Conservation (phyloP, 2,888 invertebrate species). For the Pachycephus smyrnensis region DNA sequence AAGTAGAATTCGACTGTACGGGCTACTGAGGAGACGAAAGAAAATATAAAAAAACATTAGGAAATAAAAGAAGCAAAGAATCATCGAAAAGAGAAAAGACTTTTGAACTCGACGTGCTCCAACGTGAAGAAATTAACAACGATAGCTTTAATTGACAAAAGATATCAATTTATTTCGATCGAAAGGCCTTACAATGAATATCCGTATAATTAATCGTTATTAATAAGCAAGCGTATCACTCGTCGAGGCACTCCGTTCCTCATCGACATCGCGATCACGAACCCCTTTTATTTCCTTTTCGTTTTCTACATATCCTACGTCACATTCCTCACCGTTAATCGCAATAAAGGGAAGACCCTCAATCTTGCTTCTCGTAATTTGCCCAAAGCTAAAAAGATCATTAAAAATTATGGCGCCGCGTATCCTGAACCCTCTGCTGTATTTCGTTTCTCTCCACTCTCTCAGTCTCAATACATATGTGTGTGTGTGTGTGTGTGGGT, state of each 20-base stretch:
- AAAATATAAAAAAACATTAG: not conserved
- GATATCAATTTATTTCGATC: slow-evolving; percentile 49
- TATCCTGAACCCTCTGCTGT: too few species aligned
- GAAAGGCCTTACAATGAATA: slow-evolving; percentile 54
- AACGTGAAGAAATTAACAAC: not conserved
- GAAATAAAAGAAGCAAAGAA: not conserved
- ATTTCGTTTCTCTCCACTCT: too few species aligned
- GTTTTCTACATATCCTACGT: slow-evolving; percentile 7
- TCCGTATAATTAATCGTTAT: slow-evolving; percentile 41
- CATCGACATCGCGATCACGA: slow-evolving; percentile 28
- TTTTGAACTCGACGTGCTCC: not conserved
- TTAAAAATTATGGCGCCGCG: too few species aligned
- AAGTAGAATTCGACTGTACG: too few species aligned
- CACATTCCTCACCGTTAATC: not conserved
- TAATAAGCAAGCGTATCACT: slow-evolving; percentile 50
- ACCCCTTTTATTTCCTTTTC: slow-evolving; percentile 7
- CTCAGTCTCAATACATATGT: too few species aligned
- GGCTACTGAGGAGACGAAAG: too few species aligned
- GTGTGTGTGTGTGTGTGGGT: not conserved
- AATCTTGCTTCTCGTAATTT: too few species aligned
- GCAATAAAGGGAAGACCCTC: too few species aligned
- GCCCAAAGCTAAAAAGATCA: too few species aligned
- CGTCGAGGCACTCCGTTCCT: slow-evolving; percentile 53
- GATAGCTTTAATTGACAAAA: slow-evolving; percentile 47
- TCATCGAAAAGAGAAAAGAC: not conserved